phyloP scores from a whole-genome alignment of 2,888 invertebrate species.

The Aethes cnicana region DNA sequence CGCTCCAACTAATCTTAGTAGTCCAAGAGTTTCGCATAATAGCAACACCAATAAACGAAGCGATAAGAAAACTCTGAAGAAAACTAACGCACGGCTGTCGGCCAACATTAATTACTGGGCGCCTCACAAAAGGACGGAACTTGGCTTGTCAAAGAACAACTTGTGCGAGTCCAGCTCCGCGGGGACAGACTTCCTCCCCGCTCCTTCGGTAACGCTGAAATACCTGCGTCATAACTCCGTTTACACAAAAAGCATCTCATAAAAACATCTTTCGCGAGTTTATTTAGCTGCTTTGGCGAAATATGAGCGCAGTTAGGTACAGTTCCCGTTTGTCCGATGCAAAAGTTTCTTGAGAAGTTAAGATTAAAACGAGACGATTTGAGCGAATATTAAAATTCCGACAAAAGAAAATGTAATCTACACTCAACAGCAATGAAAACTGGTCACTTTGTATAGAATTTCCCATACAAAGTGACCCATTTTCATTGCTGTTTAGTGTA shows the following conservation, averaged over 20 bases:
- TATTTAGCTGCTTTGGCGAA: constrained; percentile 51
- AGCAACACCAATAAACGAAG: constrained; percentile 50
- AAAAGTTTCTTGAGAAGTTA: constrained; percentile 53
- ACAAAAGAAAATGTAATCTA: constrained; percentile 21
- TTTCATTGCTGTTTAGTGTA: too few relatives aligned
- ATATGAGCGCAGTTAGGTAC: constrained; percentile 44
- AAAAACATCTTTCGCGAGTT: constrained; percentile 51
- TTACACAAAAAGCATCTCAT: constrained; percentile 39
- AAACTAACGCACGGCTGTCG: constrained; percentile 47
- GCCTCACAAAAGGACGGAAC: constrained; percentile 50
- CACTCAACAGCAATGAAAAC: too few relatives aligned
- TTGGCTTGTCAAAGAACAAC: constrained; percentile 60
- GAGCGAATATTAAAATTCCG: constrained; percentile 58
- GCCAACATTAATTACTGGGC: constrained; percentile 67
- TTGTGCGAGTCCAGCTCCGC: constrained; percentile 44
- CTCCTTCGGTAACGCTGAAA: constrained; percentile 40
- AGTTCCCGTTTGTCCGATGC: constrained; percentile 48
- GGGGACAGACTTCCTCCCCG: constrained; percentile 42
- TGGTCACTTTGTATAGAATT: too few relatives aligned
- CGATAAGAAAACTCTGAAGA: constrained; percentile 56
- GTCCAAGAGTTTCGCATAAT: constrained; percentile 50
- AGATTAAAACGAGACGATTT: constrained; percentile 65
- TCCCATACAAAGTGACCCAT: too few relatives aligned
- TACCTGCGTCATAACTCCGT: constrained; percentile 56
- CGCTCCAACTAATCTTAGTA: constrained; percentile 29